A percentile compares a stretch with the other conserved stretches of the same genome.
These are phyloP conservation scores for Montipora foliosa DNA, from an alignment of 64 coral and sea anemone genomes.

Conservation along the genomic window DNA sequence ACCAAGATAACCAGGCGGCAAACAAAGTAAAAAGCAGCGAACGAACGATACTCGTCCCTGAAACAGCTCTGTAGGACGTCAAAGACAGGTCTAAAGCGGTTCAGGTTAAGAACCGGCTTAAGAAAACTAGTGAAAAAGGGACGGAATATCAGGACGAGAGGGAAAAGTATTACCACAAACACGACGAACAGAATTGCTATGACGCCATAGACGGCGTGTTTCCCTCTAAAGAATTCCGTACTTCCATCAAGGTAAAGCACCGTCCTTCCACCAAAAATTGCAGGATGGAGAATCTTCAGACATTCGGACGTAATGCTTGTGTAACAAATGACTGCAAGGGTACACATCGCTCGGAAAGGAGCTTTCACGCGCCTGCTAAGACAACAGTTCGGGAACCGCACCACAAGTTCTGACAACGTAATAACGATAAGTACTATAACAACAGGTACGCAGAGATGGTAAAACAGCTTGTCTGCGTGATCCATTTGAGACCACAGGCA, in stretches of 20 bases:
- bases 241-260: conserved; percentile 53
- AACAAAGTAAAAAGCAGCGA: conserved; percentile 80
- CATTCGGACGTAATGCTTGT: conserved; percentile 64
- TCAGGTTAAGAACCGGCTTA: conserved; percentile 23
- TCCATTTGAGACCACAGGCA: conserved; percentile 61
- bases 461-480: conserved; percentile 68
- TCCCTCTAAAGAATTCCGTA: conserved; percentile 65
- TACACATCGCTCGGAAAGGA: conserved; percentile 86
- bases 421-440: background rate
- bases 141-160: conserved; percentile 58
- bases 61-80: conserved; percentile 60
- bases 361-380: conserved; percentile 86
- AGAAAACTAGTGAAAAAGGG: conserved; percentile 1
- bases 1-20: conserved; percentile 62
- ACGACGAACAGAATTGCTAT: conserved; percentile 25
- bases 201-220: conserved; percentile 59
- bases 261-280: conserved; percentile 31
- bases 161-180: conserved; percentile 45
- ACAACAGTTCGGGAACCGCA: conserved; percentile 60
- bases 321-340: conserved; percentile 72
- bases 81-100: conserved; percentile 33
- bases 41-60: conserved; percentile 78
- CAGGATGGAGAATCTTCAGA: conserved; percentile 53
- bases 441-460: conserved; percentile 1
- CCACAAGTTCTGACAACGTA: conserved; percentile 21